A percentile compares a stretch with the other conserved stretches of the same genome.
Evolutionary conservation across 2,888 invertebrate species (phyloP).

Genomic region (Drosophila phalerata): DNA sequence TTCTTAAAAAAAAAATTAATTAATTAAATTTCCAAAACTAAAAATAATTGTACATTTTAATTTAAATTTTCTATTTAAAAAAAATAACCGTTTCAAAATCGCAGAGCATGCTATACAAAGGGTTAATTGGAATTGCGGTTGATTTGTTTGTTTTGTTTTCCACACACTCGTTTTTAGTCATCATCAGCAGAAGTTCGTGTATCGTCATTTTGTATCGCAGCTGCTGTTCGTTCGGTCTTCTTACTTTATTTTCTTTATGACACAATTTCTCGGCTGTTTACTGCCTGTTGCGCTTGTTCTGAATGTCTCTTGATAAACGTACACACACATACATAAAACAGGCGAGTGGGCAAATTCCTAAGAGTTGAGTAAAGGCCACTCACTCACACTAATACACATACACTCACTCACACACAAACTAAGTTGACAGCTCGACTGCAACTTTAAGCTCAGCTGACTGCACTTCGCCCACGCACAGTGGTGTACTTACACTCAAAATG

Average conservation of each 20-base stretch:
- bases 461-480: slow-evolving; percentile 56
- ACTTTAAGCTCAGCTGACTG: slow-evolving; percentile 57
- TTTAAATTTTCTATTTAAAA: no score
- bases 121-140: slow-evolving; percentile 40
- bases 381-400: slow-evolving; percentile 18
- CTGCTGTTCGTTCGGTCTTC: slow-evolving; percentile 37
- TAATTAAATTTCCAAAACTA: no score
- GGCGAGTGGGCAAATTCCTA: slow-evolving; percentile 62
- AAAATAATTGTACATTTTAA: no score
- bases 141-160: slow-evolving; percentile 53
- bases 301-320: slow-evolving; percentile 61
- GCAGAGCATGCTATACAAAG: no score
- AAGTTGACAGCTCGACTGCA: slow-evolving; percentile 47
- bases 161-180: slow-evolving; percentile 68
- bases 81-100: no score
- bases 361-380: slow-evolving; percentile 73
- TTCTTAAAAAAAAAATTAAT: no score
- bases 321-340: slow-evolving; percentile 9
- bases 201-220: slow-evolving; percentile 46
- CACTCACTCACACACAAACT: slow-evolving; percentile 26
- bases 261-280: slow-evolving; percentile 70
- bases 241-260: slow-evolving; percentile 74
- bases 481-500: slow-evolving; percentile 36
- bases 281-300: slow-evolving; percentile 65
- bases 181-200: slow-evolving; percentile 66